Percentiles rank a stretch among this genome's conserved stretches.
phyloP scores from a whole-genome alignment of 1,140 invertebrate genomes.

The Drosophila grimshawi region DNA sequence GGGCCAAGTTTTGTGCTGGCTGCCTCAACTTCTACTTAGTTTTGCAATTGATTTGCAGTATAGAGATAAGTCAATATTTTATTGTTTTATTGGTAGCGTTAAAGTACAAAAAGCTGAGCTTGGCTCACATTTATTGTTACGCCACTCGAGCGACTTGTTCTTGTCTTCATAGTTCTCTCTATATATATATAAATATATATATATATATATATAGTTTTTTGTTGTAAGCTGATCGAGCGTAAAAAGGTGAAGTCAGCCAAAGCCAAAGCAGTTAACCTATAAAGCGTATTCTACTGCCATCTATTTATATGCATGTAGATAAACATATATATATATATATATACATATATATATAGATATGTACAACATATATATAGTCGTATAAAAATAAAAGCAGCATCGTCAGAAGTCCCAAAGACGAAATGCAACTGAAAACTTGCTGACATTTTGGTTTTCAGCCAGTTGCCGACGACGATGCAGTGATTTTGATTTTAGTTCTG shows the following conservation, averaged over 20 bases:
- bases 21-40: background rate
- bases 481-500: conserved; percentile 19
- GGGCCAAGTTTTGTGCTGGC: conserved; percentile 16
- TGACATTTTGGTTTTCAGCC: conserved; percentile 70
- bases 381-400: conserved; percentile 43
- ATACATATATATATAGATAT: conserved; percentile 4
- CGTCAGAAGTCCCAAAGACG: conserved; percentile 30
- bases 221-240: conserved; percentile 56
- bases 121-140: conserved; percentile 60
- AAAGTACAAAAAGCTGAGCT: conserved; percentile 42
- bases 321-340: conserved; percentile 23
- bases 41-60: conserved; percentile 55
- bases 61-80: conserved; percentile 60
- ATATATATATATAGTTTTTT: conserved; percentile 28
- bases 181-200: conserved; percentile 1
- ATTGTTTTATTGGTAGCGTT: conserved; percentile 50
- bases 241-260: conserved; percentile 77
- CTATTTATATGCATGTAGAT: conserved; percentile 31
- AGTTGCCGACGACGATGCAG: conserved; percentile 62
- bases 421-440: conserved; percentile 64
- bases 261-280: conserved; percentile 74
- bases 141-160: conserved; percentile 36
- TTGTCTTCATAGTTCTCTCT: background rate
- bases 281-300: conserved; percentile 44
- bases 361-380: conserved; percentile 25